Conservation (phyloP, 2,797 vertebrate species). For the Coregonus sp. region DNA sequence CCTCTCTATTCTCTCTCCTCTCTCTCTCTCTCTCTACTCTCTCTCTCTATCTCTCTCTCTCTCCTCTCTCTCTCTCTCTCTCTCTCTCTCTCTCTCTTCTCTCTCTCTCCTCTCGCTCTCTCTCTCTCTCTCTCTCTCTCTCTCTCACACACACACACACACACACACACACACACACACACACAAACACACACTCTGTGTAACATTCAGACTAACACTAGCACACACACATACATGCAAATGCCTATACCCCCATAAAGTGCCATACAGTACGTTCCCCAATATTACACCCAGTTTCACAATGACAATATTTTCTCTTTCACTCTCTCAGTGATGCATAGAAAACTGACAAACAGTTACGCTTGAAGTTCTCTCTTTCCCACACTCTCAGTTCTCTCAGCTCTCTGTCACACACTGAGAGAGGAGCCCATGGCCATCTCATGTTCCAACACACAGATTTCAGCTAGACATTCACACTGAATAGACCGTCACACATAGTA, state of each 20-base stretch:
- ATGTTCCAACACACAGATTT: constrained; percentile 50
- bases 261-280: constrained; percentile 15
- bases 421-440: constrained; percentile 40
- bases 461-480: constrained; percentile 22
- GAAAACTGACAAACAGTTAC: constrained; percentile 46
- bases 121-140: neutral
- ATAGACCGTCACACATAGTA: constrained; percentile 8
- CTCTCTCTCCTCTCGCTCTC: constrained; percentile 45
- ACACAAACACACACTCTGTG: constrained; percentile 38
- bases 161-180: constrained; percentile 38
- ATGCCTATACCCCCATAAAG: constrained; percentile 26
- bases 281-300: constrained; percentile 35
- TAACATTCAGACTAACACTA: too few species aligned
- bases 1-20: constrained; percentile 9
- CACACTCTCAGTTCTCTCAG: constrained; percentile 51
- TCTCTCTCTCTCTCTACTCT: constrained; percentile 40
- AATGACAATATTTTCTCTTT: constrained; percentile 37
- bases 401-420: constrained; percentile 22
- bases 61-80: constrained; percentile 39
- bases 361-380: constrained; percentile 52
- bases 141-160: constrained; percentile 47
- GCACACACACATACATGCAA: constrained; percentile 4
- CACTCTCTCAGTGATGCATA: constrained; percentile 43
- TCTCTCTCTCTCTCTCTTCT: constrained; percentile 10
- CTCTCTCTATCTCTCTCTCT: constrained; percentile 37